Evolutionary conservation across 1,140 invertebrate genomes (phyloP).

Genomic region (Euglossa dilemma): DNA sequence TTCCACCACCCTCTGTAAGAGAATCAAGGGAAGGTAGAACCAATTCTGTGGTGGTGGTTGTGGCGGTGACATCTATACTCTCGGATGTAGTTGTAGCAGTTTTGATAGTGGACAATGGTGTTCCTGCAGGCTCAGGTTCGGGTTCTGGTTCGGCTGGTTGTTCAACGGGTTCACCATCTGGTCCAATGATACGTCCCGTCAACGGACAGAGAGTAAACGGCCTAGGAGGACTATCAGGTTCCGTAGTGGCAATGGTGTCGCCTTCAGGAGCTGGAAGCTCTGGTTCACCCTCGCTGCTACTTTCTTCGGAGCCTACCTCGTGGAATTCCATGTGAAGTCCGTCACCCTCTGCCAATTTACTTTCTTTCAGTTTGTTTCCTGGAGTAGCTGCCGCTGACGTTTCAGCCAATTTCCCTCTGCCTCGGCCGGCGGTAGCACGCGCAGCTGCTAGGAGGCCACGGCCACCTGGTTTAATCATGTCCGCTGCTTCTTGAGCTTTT

Average conservation of each 20-base stretch:
- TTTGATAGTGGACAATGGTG: conserved; percentile 42
- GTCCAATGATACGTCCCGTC: conserved; percentile 87
- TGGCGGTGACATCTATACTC: conserved; percentile 24
- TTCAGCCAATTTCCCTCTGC: conserved; percentile 62
- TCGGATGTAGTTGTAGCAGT: conserved; percentile 40
- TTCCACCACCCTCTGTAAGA: conserved; percentile 85
- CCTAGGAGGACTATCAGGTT: conserved; percentile 86
- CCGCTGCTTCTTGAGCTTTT: conserved; percentile 79
- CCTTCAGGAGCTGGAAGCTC: conserved; percentile 84
- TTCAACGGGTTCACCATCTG: conserved; percentile 86
- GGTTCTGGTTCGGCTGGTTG: conserved; percentile 66
- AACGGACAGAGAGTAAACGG: conserved; percentile 87
- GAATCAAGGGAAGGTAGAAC: conserved; percentile 78
- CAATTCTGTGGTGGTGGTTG: conserved; percentile 61
- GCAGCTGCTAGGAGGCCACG: conserved; percentile 68
- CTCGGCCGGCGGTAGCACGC: conserved; percentile 57
- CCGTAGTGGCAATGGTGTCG: conserved; percentile 80
- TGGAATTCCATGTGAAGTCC: conserved; percentile 82
- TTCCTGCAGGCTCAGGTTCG: conserved; percentile 44
- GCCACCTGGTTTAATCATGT: conserved; percentile 66
- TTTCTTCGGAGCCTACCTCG: conserved; percentile 80
- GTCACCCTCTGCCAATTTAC: conserved; percentile 80
- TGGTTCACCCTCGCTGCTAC: conserved; percentile 84
- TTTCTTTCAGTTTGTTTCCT: conserved; percentile 76
- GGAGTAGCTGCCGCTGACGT: conserved; percentile 27